Evolutionary conservation across 2,888 invertebrate species (phyloP).

Genomic region (Deilephila porcellus): DNA sequence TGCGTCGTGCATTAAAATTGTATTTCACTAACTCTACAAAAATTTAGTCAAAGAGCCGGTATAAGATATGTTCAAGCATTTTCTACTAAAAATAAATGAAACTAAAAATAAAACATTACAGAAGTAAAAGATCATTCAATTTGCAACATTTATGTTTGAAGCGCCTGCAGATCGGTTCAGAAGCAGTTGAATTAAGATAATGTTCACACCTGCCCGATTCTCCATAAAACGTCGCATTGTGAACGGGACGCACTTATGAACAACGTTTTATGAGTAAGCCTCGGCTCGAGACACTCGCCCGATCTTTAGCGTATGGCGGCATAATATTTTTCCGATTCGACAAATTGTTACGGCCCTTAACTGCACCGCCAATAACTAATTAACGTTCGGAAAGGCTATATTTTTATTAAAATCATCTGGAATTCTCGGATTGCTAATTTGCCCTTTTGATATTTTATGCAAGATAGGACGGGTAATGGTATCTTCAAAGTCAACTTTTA

Average conservation of each 20-base stretch:
- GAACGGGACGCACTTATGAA: slow-evolving; percentile 67
- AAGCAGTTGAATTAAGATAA: slow-evolving; percentile 82
- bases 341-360: slow-evolving; percentile 45
- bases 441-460: neutral
- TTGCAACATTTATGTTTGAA: slow-evolving; percentile 61
- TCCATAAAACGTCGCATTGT: slow-evolving; percentile 76
- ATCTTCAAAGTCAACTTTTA: neutral
- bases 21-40: too few relatives aligned
- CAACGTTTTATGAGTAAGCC: slow-evolving; percentile 69
- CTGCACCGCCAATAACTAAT: slow-evolving; percentile 2
- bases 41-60: too few relatives aligned
- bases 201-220: slow-evolving; percentile 79
- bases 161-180: slow-evolving; percentile 68
- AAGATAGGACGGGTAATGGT: neutral
- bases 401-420: slow-evolving; percentile 12
- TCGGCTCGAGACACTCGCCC: slow-evolving; percentile 33
- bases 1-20: too few relatives aligned
- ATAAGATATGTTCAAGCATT: neutral
- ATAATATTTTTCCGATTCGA: slow-evolving; percentile 44
- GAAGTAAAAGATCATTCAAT: slow-evolving; percentile 43
- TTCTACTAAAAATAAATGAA: neutral
- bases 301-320: slow-evolving; percentile 29
- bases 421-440: neutral
- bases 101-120: neutral
- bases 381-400: neutral